These are phyloP conservation scores for Henicopernis longicauda DNA, from an alignment of 2,113 vertebrate genomes.

Conservation along the genomic window DNA sequence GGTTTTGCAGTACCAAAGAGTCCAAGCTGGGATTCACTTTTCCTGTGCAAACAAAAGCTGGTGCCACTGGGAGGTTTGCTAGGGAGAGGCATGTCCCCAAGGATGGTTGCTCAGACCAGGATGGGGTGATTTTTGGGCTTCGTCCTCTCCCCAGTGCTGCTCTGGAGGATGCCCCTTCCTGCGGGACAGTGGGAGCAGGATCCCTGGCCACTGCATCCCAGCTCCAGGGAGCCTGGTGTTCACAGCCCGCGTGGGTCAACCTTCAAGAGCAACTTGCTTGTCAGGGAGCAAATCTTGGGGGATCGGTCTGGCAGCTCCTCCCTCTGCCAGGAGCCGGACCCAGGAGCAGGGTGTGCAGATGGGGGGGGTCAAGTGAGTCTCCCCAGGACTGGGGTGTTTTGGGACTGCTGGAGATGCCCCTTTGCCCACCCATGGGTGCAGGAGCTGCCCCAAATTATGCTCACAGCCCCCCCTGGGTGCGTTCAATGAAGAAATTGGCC, in stretches of 20 bases:
- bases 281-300: neutral
- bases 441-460: neutral
- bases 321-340: neutral
- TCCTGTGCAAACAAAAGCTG: accelerated
- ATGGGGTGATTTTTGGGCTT: accelerated
- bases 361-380: too few relatives aligned
- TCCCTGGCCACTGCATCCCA: accelerated
- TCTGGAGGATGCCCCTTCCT: neutral
- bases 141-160: neutral
- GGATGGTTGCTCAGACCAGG: neutral
- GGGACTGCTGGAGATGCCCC: neutral
- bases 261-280: neutral
- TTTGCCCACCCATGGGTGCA: neutral
- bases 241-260: accelerated
- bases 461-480: neutral
- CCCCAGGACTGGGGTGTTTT: neutral
- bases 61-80: neutral
- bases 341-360: neutral
- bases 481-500: neutral
- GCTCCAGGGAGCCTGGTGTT: accelerated
- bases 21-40: neutral
- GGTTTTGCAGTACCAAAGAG: neutral
- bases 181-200: accelerated
- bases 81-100: neutral
- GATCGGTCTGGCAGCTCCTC: neutral